Base-by-base conservation (phyloP, 2,797 vertebrate species). In the Podargus strigoides region DNA sequence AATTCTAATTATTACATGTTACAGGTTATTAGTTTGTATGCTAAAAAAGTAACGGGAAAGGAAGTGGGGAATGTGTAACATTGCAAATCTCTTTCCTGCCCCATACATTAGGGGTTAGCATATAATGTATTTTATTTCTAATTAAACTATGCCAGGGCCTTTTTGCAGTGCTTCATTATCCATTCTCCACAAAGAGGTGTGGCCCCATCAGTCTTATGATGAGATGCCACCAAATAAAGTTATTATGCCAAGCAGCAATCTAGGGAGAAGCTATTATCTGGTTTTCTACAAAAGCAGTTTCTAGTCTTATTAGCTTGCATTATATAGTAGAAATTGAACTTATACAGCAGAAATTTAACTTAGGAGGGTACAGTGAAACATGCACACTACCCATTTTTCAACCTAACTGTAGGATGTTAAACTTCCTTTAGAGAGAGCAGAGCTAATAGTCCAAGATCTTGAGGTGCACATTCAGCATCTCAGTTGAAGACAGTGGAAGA, bases 191-290 rank as follows among this genome's bases (percentile, higher is more conserved):
- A 68, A 91, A 93, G 64, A 95, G 37, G 21, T 68, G 84, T 21
- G 41, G 58, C 50, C 36, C 32, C n/a, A 85, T 94, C 78, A 78
- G 60, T 77, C 84, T 62, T 81, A 39, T 73, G 79, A 78, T 84
- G 66, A 88, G 47, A 73, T 91, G 60, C 58, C 76, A 91, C 95
- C 89, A 95, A 95, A 68, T 62, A 94, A 77, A 77, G 30, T 89
- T 79, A 83, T 85, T 89, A 83, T 93, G 68, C 64, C 68, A 92
- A 90, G 76, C 87, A 78, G 49, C 66, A 81, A 87, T 83, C 66
- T 52, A 72, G 36, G 59, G 69, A 89, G 82, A 91, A 94, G 52
- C 42, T 86, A 76, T 92, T 91, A 92, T 59, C 73, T 72, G 47
- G 13, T 89, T 93, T 93, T 72, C 89, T 78, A 89, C 60, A 93